A percentile compares a stretch with the other conserved stretches of the same genome.
phyloP scores from a whole-genome alignment of 2,888 invertebrate species.

The Xestia rhomboidea region DNA sequence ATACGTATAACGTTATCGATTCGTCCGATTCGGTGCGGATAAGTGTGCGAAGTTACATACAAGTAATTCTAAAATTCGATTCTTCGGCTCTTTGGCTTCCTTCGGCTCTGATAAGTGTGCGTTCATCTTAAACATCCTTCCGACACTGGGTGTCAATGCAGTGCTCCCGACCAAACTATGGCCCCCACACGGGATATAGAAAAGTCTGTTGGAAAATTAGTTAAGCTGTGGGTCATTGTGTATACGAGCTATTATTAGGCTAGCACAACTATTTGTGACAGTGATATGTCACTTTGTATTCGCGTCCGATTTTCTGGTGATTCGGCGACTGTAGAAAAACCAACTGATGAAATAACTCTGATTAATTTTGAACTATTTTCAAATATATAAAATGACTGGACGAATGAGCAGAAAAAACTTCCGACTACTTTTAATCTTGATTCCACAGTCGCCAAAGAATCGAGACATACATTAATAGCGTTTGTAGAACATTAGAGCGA shows the following conservation, averaged over 20 bases:
- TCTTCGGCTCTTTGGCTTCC: too few species aligned
- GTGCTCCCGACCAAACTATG: not conserved
- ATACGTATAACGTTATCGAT: too few species aligned
- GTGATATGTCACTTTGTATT: constrained; percentile 56
- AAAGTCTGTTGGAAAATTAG: not conserved
- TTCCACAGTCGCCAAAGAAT: constrained; percentile 46
- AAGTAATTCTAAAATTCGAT: too few species aligned
- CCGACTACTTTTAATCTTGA: not conserved
- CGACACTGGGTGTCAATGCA: too few species aligned
- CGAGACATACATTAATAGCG: constrained; percentile 17
- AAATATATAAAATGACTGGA: not conserved
- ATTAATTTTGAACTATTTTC: not conserved
- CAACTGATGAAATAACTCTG: not conserved
- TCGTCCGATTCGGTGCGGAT: too few species aligned
- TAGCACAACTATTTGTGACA: constrained; percentile 54
- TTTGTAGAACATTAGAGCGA: constrained; percentile 55
- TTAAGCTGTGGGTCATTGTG: constrained; percentile 40
- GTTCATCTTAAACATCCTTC: too few species aligned
- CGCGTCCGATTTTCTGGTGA: constrained; percentile 54
- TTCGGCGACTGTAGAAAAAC: constrained; percentile 31
- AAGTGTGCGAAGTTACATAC: too few species aligned
- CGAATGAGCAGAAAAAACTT: not conserved
- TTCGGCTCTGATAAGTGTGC: too few species aligned
- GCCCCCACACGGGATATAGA: not conserved
- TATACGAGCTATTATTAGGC: constrained; percentile 44